A percentile compares a stretch with the other conserved stretches of the same genome.
Evolutionary conservation across 2,888 invertebrate genomes (phyloP).

Genomic region (Thereva unica): DNA sequence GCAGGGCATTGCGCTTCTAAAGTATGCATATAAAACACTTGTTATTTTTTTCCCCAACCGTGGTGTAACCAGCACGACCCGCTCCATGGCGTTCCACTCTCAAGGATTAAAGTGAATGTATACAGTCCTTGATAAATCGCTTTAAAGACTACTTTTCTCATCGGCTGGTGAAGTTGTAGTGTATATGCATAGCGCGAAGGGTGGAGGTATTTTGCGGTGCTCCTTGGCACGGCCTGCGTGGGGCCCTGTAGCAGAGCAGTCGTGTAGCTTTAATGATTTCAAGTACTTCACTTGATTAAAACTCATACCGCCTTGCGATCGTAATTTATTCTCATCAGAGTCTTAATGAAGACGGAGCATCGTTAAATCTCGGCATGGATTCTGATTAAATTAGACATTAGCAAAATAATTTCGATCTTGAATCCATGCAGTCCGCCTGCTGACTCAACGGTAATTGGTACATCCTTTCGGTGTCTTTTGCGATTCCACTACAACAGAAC

Average conservation of each 20-base stretch:
- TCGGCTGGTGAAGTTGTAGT: constrained; percentile 9
- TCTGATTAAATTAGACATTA: constrained; percentile 33
- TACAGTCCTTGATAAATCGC: constrained; percentile 22
- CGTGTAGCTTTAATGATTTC: background rate
- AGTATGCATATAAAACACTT: constrained; percentile 11
- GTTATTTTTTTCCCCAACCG: too few species aligned
- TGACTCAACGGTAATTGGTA: constrained; percentile 29
- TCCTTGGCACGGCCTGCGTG: background rate
- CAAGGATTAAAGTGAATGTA: constrained; percentile 7
- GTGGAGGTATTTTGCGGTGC: background rate
- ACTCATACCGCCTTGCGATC: constrained; percentile 28
- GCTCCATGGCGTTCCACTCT: too few species aligned
- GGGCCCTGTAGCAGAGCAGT: background rate
- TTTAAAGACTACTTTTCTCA: constrained; percentile 9
- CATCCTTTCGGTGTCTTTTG: constrained; percentile 26
- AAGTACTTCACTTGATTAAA: constrained; percentile 30
- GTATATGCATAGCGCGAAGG: too few species aligned
- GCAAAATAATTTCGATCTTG: constrained; percentile 23
- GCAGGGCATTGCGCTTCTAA: background rate
- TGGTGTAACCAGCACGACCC: too few species aligned
- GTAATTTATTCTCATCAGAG: constrained; percentile 35
- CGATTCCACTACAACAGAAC: background rate
- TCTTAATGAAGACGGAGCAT: constrained; percentile 28
- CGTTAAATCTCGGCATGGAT: constrained; percentile 24
- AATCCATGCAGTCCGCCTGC: constrained; percentile 20